A percentile compares a stretch with the other conserved stretches of the same genome.
These are phyloP conservation scores for Phallusia fumigata DNA, from an alignment of 23 tunicate species.

Conservation along the genomic window DNA sequence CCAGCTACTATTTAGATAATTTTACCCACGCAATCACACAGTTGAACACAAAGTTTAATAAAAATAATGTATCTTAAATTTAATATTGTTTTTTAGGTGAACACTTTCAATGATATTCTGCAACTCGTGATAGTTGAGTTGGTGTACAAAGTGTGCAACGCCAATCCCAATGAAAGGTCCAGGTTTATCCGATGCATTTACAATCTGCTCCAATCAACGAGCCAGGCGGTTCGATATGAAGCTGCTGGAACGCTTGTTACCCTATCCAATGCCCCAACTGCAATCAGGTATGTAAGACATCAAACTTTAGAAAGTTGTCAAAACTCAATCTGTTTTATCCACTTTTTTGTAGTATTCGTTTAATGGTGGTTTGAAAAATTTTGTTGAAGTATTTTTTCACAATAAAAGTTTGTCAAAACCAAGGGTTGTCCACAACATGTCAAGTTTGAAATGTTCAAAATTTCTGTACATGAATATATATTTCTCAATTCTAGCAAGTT, in stretches of 20 bases:
- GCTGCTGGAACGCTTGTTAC: slow-evolving; percentile 99
- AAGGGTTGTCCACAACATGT: too few species aligned
- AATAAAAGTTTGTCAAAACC: too few species aligned
- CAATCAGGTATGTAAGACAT: slow-evolving; percentile 49
- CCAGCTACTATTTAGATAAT: too few species aligned
- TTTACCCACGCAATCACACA: too few species aligned
- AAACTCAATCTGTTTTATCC: background rate
- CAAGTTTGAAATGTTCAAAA: too few species aligned
- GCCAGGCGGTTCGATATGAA: slow-evolving; percentile 98
- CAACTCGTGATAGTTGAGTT: slow-evolving; percentile 98
- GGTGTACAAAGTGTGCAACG: slow-evolving; percentile 98
- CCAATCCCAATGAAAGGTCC: slow-evolving; percentile 93
- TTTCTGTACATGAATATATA: too few species aligned
- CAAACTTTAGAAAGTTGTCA: too few species aligned
- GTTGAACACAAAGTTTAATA: background rate
- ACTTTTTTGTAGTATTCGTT: too few species aligned
- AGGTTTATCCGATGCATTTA: slow-evolving; percentile 98
- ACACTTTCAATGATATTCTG: slow-evolving; percentile 97
- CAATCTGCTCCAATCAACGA: slow-evolving; percentile 92
- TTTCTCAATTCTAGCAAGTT: too few species aligned
- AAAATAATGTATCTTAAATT: background rate
- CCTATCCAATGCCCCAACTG: slow-evolving; percentile 95
- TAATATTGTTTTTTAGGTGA: slow-evolving; percentile 46
- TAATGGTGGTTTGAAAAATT: too few species aligned
- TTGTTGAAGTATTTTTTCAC: too few species aligned